Evolutionary conservation across 2,888 invertebrate species (phyloP).

Genomic region (Alsophila aescularia): DNA sequence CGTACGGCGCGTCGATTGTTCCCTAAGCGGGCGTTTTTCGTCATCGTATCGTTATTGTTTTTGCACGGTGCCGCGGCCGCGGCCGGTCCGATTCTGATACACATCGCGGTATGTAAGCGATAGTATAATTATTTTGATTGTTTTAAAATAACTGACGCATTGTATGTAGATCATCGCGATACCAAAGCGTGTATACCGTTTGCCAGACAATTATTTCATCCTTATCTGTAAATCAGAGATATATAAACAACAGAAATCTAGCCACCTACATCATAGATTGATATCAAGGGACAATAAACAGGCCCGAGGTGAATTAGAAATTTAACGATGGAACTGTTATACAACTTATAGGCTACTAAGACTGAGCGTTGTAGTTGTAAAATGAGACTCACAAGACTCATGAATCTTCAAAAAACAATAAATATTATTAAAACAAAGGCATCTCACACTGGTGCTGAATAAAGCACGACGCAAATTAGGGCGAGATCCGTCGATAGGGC

Average conservation of each 20-base stretch:
- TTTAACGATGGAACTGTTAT: slow-evolving; percentile 16
- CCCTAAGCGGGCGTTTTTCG: slow-evolving; percentile 64
- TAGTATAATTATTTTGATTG: slow-evolving; percentile 58
- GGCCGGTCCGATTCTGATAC: slow-evolving; percentile 37
- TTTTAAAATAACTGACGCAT: slow-evolving; percentile 46
- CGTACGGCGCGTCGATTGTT: slow-evolving; percentile 72
- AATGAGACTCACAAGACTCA: no score
- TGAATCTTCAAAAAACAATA: slow-evolving; percentile 1
- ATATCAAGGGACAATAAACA: slow-evolving; percentile 19
- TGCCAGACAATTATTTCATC: slow-evolving; percentile 36
- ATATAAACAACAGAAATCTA: slow-evolving; percentile 32
- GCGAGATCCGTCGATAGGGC: slow-evolving; percentile 53
- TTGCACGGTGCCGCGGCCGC: slow-evolving; percentile 40
- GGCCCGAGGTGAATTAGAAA: slow-evolving; percentile 14
- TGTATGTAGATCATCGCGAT: slow-evolving; percentile 44
- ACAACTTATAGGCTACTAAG: slow-evolving; percentile 11
- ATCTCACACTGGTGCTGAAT: slow-evolving; percentile 62
- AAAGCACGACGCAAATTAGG: slow-evolving; percentile 67
- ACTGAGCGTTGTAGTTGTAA: slow-evolving; percentile 5
- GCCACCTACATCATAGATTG: slow-evolving; percentile 22
- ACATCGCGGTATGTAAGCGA: slow-evolving; percentile 43
- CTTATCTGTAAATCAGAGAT: slow-evolving; percentile 37
- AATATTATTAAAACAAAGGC: slow-evolving; percentile 8
- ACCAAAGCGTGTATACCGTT: slow-evolving; percentile 28
- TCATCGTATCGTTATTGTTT: slow-evolving; percentile 62